Conservation (phyloP, 2,797 vertebrate species). For the Nyctibius grandis region DNA sequence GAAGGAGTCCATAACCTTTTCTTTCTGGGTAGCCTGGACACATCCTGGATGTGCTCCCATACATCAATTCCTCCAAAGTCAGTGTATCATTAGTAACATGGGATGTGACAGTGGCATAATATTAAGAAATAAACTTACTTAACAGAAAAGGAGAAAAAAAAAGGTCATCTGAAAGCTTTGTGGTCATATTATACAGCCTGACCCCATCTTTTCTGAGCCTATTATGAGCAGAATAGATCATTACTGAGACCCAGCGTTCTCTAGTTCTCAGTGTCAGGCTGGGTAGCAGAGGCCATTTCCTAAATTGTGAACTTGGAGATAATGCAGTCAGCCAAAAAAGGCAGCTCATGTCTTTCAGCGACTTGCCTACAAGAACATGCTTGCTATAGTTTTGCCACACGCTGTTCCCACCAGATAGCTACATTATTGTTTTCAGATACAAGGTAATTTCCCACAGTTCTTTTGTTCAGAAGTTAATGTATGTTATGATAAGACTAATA, state of each 20-base stretch:
- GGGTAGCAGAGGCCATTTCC: background rate
- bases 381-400: background rate
- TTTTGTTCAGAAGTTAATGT: background rate
- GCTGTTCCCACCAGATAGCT: rapidly evolving
- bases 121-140: background rate
- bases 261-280: background rate
- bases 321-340: background rate
- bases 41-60: background rate
- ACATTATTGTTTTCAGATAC: background rate
- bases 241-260: background rate
- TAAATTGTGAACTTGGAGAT: background rate
- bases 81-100: background rate
- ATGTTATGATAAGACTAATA: background rate
- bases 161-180: background rate
- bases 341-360: background rate
- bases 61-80: background rate
- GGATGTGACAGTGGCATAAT: background rate
- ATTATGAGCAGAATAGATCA: background rate
- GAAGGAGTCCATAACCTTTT: background rate
- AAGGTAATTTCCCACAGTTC: background rate
- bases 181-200: background rate
- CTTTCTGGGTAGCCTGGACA: background rate
- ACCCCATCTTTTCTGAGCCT: background rate
- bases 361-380: background rate
- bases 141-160: background rate